Conservation (phyloP, 2,797 vertebrate species). For the Esox masquinongy region DNA sequence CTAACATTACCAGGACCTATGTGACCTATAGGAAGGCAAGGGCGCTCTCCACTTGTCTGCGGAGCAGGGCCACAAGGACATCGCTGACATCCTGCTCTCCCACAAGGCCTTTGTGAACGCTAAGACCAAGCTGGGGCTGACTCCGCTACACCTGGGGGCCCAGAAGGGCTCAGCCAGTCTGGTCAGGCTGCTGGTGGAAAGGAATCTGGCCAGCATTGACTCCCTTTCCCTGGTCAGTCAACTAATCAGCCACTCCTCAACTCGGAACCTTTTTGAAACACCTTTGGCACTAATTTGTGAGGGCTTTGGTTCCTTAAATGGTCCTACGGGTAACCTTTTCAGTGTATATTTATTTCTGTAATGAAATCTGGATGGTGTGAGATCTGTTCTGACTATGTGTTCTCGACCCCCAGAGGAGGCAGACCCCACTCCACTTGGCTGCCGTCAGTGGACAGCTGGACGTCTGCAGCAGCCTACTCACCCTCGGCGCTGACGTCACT, state of each 20-base stretch:
- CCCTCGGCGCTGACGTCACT: conserved; percentile 45
- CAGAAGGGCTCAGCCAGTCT: conserved; percentile 57
- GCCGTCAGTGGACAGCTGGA: conserved; percentile 58
- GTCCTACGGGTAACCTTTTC: no score
- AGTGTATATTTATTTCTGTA: no score
- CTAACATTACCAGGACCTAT: no score
- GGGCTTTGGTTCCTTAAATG: no score
- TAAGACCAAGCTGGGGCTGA: conserved; percentile 67
- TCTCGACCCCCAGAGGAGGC: conserved; percentile 30
- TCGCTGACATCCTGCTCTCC: conserved; percentile 59
- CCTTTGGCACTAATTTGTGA: no score
- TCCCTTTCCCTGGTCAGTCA: conserved; percentile 8
- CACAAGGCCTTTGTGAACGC: conserved; percentile 68
- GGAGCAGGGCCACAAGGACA: conserved; percentile 57
- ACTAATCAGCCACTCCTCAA: background rate
- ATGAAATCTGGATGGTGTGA: background rate
- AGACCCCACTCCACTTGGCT: conserved; percentile 45
- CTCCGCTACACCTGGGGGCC: conserved; percentile 62
- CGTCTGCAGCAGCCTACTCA: conserved; percentile 51
- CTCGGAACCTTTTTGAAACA: background rate
- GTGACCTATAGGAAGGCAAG: conserved; percentile 57
- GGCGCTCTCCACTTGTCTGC: conserved; percentile 63
- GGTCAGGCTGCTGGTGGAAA: conserved; percentile 57
- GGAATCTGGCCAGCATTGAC: conserved; percentile 49
- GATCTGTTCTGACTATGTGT: background rate